Evolutionary conservation across 2,797 vertebrate species (phyloP).

Genomic region (Sandelia bainsii): DNA sequence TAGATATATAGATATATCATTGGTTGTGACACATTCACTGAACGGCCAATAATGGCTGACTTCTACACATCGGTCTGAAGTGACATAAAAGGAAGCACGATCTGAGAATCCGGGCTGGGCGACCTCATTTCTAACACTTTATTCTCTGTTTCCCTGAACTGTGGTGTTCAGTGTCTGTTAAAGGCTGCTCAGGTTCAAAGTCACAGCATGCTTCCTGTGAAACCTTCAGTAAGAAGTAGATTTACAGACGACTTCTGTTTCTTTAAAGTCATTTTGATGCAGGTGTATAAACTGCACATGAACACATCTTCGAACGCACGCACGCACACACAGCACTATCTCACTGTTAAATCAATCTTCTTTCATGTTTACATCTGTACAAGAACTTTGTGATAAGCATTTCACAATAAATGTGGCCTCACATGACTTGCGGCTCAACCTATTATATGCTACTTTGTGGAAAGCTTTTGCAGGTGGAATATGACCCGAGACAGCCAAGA

Average conservation of each 20-base stretch:
- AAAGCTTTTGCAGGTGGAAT: slow-evolving; percentile 40
- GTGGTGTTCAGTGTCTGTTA: slow-evolving; percentile 29
- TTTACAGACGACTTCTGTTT: neutral
- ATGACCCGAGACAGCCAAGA: slow-evolving; percentile 31
- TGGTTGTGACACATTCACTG: neutral
- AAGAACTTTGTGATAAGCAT: slow-evolving; percentile 25
- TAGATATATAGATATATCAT: neutral
- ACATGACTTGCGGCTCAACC: slow-evolving; percentile 33
- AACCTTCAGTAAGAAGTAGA: slow-evolving; percentile 6
- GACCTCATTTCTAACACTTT: slow-evolving; percentile 54
- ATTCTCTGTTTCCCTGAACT: slow-evolving; percentile 31
- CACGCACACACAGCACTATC: neutral
- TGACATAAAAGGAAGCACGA: slow-evolving; percentile 23
- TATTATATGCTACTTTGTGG: slow-evolving; percentile 6
- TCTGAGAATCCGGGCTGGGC: slow-evolving; percentile 33
- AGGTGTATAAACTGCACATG: neutral
- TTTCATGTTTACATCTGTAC: slow-evolving; percentile 25
- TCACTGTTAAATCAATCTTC: slow-evolving; percentile 1
- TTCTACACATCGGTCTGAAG: neutral
- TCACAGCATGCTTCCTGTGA: slow-evolving; percentile 26
- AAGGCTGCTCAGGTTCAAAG: slow-evolving; percentile 41
- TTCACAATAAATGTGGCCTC: slow-evolving; percentile 37
- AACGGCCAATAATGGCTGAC: neutral
- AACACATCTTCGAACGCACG: too few relatives aligned
- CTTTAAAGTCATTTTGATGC: slow-evolving; percentile 1